These are phyloP conservation scores for Ectobius pallidus DNA, from an alignment of 2,888 invertebrate genomes.

Conservation along the genomic window DNA sequence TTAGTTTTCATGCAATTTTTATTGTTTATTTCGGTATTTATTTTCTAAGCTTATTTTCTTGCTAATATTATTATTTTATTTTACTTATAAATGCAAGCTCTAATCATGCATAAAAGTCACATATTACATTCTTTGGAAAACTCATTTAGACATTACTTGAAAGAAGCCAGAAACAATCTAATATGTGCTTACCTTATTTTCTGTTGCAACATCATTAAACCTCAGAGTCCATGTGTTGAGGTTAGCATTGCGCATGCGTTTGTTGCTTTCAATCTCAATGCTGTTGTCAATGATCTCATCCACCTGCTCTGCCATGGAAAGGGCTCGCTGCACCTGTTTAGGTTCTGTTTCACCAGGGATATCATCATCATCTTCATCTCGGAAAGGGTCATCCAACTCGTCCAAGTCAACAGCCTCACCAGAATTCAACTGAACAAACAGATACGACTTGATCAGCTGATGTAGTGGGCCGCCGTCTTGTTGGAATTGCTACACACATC, in stretches of 20 bases:
- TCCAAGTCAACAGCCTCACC: conserved; percentile 22
- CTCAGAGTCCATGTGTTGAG: conserved; percentile 86
- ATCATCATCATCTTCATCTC: conserved; percentile 42
- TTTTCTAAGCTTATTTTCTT: too few species aligned
- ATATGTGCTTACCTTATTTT: conserved; percentile 76
- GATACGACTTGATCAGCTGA: neutral
- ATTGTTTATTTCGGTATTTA: too few species aligned
- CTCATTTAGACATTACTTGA: too few species aligned
- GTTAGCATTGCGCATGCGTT: conserved; percentile 84
- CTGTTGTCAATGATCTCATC: conserved; percentile 84
- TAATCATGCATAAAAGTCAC: too few species aligned
- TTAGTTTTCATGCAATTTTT: too few species aligned
- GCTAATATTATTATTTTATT: too few species aligned
- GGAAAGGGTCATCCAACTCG: conserved; percentile 38
- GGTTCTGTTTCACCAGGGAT: conserved; percentile 26
- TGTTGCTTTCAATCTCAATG: conserved; percentile 89
- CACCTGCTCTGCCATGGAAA: conserved; percentile 60
- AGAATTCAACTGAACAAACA: conserved; percentile 36
- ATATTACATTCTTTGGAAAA: too few species aligned
- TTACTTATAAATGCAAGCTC: too few species aligned
- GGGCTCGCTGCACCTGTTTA: conserved; percentile 1
- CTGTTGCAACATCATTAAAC: conserved; percentile 82
- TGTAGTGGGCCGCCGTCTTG: neutral
- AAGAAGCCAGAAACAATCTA: too few species aligned
- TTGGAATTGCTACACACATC: neutral